These are phyloP conservation scores for Lonchura striata DNA, from an alignment of 2,113 vertebrate species.

Conservation along the genomic window DNA sequence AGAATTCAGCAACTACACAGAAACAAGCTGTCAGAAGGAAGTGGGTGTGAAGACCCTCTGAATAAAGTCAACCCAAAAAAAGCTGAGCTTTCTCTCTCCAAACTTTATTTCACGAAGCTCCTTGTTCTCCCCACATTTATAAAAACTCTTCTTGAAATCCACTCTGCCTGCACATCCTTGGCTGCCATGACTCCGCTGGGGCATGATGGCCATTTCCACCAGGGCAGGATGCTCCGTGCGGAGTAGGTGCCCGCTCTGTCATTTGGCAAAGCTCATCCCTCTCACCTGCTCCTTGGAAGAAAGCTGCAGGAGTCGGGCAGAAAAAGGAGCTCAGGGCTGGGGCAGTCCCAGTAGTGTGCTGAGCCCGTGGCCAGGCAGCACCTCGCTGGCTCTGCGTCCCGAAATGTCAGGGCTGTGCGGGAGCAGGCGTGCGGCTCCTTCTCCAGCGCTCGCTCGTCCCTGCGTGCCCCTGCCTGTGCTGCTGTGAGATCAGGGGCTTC, in stretches of 20 bases:
- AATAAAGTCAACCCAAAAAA: slow-evolving; percentile 3
- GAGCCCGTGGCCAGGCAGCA: neutral
- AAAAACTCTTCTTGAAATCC: neutral
- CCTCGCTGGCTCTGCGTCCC: neutral
- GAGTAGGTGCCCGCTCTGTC: neutral
- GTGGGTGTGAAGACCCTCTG: neutral
- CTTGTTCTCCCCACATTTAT: neutral
- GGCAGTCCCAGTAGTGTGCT: accelerated
- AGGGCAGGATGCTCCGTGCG: neutral
- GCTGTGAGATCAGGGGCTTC: neutral
- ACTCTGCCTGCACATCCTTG: neutral
- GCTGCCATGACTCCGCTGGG: slow-evolving; percentile 3
- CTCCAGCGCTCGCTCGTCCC: neutral
- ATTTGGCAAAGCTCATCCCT: slow-evolving; percentile 1
- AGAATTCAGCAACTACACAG: slow-evolving; percentile 35
- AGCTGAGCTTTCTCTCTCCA: neutral
- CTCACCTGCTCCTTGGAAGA: neutral
- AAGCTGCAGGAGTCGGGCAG: neutral
- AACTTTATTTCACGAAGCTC: slow-evolving; percentile 25
- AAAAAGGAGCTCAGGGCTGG: accelerated
- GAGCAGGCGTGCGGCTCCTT: neutral
- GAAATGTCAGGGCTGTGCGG: neutral
- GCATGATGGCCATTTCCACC: neutral
- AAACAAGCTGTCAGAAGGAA: slow-evolving; percentile 3
- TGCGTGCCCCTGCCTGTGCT: neutral